Evolutionary conservation across 1,140 invertebrate genomes (phyloP).

Genomic region (Eupeodes corollae): DNA sequence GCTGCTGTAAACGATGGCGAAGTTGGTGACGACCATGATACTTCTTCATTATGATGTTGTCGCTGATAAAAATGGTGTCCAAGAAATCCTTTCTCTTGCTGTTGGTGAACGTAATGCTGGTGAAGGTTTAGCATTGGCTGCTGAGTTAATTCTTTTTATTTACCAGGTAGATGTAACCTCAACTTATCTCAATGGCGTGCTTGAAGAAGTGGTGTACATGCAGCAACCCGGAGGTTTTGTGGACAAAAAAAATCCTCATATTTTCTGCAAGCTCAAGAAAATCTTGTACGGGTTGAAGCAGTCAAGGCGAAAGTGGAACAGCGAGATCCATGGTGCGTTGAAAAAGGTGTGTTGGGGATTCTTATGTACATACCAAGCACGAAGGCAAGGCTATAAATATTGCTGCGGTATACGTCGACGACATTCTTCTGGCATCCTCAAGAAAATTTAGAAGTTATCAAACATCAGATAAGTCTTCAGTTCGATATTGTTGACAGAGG

Average conservation of each 20-base stretch:
- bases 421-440: slow-evolving; percentile 14
- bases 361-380: slow-evolving; percentile 32
- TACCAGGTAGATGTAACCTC: slow-evolving; percentile 3
- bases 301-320: slow-evolving; percentile 19
- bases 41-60: too few relatives aligned
- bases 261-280: not conserved
- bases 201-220: slow-evolving; percentile 5
- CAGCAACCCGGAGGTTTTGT: too few relatives aligned
- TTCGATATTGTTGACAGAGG: slow-evolving; percentile 22
- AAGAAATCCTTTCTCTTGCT: too few relatives aligned
- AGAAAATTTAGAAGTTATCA: slow-evolving; percentile 9
- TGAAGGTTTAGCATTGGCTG: too few relatives aligned
- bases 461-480: slow-evolving; percentile 10
- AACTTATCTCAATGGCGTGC: slow-evolving; percentile 1
- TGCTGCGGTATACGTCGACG: slow-evolving; percentile 18
- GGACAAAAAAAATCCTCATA: not conserved
- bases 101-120: too few relatives aligned
- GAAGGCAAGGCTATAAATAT: slow-evolving; percentile 4
- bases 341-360: slow-evolving; percentile 14
- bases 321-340: slow-evolving; percentile 18
- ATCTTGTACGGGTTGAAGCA: slow-evolving; percentile 6
- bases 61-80: too few relatives aligned
- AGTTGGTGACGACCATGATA: too few relatives aligned
- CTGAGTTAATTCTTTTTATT: too few relatives aligned
- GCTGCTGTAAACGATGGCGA: too few relatives aligned